Conservation (phyloP, 2,888 invertebrate genomes). For the Xiphydria camelus region DNA sequence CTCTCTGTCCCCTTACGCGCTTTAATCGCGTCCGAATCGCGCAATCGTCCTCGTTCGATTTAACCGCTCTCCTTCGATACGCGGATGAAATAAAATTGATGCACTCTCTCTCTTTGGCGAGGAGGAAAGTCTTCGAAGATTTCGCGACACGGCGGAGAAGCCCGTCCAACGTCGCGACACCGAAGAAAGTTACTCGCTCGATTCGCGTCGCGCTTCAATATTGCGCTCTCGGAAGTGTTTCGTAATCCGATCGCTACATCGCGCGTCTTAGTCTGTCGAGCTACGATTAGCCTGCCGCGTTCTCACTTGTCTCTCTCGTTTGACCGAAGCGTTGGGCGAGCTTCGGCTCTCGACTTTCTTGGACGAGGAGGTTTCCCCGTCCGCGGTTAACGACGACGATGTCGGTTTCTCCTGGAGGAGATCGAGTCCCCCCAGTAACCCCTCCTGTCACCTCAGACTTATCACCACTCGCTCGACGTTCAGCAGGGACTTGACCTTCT, state of each 20-base stretch:
- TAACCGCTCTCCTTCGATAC: neutral
- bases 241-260: no score
- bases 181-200: no score
- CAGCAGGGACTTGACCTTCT: constrained; percentile 78
- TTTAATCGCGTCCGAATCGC: constrained; percentile 28
- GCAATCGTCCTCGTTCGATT: no score
- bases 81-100: no score
- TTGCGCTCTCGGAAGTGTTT: no score
- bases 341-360: constrained; percentile 22
- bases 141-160: no score
- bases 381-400: neutral
- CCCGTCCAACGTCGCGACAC: no score
- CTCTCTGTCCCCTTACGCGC: no score
- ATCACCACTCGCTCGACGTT: constrained; percentile 79
- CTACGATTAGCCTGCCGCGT: constrained; percentile 3
- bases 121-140: no score
- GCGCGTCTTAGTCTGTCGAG: constrained; percentile 3
- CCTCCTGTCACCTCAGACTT: constrained; percentile 61
- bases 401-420: no score
- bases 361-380: constrained; percentile 28
- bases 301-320: constrained; percentile 26
- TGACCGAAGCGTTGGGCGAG: constrained; percentile 17
- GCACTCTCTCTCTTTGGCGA: no score
- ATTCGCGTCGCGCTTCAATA: no score
- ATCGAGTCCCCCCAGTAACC: constrained; percentile 27